These are phyloP conservation scores for Tuberolachnus salignus DNA, from an alignment of 2,888 invertebrate genomes.

Conservation along the genomic window DNA sequence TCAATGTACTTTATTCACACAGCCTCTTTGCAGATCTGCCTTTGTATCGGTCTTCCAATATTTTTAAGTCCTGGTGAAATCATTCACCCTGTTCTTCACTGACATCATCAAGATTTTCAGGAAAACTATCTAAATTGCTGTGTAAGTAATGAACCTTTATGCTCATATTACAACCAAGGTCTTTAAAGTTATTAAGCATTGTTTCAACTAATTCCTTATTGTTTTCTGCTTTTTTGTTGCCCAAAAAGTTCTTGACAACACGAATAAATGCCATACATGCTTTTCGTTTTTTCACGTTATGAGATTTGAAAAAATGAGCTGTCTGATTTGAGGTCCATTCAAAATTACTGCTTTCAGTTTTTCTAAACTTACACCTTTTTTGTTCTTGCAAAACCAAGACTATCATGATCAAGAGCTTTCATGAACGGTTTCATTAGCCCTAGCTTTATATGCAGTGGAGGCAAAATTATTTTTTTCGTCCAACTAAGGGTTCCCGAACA, in stretches of 20 bases:
- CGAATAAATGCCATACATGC: background rate
- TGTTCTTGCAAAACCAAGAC: too few species aligned
- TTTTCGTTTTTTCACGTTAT: too few species aligned
- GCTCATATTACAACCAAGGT: background rate
- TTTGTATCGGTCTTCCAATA: slow-evolving; percentile 39
- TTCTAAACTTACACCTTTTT: too few species aligned
- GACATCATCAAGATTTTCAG: background rate
- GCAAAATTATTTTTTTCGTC: too few species aligned
- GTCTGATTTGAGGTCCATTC: too few species aligned
- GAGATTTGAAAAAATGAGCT: too few species aligned
- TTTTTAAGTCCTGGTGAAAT: background rate
- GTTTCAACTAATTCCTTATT: background rate
- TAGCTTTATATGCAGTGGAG: too few species aligned
- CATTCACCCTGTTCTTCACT: too few species aligned
- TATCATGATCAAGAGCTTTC: too few species aligned
- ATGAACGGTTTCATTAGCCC: too few species aligned
- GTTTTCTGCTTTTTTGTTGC: background rate
- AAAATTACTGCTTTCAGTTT: too few species aligned
- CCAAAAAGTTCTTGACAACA: background rate
- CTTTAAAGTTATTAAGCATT: background rate
- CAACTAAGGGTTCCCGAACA: too few species aligned
- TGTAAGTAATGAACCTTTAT: background rate
- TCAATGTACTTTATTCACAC: background rate
- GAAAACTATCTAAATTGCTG: background rate
- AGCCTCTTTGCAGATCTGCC: slow-evolving; percentile 21